Evolutionary conservation across 1,140 invertebrate genomes (phyloP).

Genomic region (Drosophila kanapiae): DNA sequence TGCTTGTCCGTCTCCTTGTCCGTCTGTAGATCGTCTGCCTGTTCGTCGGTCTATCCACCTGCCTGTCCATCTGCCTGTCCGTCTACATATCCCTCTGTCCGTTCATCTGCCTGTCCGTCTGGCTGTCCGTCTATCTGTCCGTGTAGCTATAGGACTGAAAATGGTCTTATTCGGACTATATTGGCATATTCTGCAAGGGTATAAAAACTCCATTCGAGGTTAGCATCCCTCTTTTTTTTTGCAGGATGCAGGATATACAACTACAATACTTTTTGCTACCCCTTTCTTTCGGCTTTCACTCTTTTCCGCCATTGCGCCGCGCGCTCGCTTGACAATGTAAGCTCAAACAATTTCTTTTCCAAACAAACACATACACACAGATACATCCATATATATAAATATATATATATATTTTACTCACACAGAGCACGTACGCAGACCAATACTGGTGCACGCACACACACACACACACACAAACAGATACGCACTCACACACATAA

Average conservation of each 20-base stretch:
- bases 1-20: too few species aligned
- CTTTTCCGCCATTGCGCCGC: slow-evolving; percentile 13
- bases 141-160: too few species aligned
- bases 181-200: too few species aligned
- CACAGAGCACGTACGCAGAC: slow-evolving; percentile 21
- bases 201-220: too few species aligned
- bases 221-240: too few species aligned
- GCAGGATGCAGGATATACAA: slow-evolving; percentile 17
- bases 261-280: slow-evolving; percentile 10
- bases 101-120: too few species aligned
- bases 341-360: slow-evolving; percentile 75
- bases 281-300: not conserved
- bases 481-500: slow-evolving; percentile 44
- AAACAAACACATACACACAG: slow-evolving; percentile 28
- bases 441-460: slow-evolving; percentile 1
- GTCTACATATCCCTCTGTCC: too few species aligned
- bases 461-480: slow-evolving; percentile 12
- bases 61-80: too few species aligned
- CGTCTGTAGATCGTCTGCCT: too few species aligned
- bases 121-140: too few species aligned
- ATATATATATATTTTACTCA: not conserved
- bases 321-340: slow-evolving; percentile 51
- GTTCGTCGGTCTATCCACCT: too few species aligned
- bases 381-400: slow-evolving; percentile 4
- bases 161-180: too few species aligned